These are phyloP conservation scores for Diplodus sargus DNA, from an alignment of 2,797 vertebrate species.

Conservation along the genomic window DNA sequence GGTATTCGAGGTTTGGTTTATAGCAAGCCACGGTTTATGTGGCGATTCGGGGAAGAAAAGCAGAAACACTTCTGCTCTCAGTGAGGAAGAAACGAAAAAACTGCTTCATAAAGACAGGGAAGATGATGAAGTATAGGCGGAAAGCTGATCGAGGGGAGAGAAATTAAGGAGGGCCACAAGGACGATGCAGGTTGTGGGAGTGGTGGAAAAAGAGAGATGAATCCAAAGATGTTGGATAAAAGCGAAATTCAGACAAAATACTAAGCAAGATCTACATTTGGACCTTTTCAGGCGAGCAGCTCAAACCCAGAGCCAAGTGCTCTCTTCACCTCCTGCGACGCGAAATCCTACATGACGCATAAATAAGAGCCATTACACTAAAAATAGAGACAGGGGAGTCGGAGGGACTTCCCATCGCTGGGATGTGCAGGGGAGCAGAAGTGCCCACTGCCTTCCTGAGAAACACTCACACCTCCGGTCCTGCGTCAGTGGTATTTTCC, in stretches of 20 bases:
- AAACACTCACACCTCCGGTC: slow-evolving; percentile 32
- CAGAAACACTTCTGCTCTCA: slow-evolving; percentile 20
- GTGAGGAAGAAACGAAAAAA: background rate
- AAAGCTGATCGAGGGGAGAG: background rate
- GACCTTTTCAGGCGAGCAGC: slow-evolving; percentile 1
- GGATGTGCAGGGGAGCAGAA: slow-evolving; percentile 53
- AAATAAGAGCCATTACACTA: slow-evolving; percentile 56
- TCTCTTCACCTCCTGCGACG: background rate
- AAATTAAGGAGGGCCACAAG: background rate
- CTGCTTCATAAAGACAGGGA: background rate
- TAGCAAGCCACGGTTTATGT: slow-evolving; percentile 27
- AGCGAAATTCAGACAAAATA: slow-evolving; percentile 25
- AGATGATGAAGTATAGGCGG: slow-evolving; percentile 4
- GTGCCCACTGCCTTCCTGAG: slow-evolving; percentile 72
- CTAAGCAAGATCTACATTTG: slow-evolving; percentile 6
- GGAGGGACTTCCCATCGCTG: slow-evolving; percentile 62
- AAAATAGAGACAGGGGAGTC: slow-evolving; percentile 63
- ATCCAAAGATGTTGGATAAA: slow-evolving; percentile 11
- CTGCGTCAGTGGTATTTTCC: slow-evolving; percentile 71
- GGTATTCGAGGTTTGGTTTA: slow-evolving; percentile 56
- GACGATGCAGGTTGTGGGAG: slow-evolving; percentile 6
- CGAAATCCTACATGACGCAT: slow-evolving; percentile 26
- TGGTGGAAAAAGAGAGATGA: slow-evolving; percentile 9
- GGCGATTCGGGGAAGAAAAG: slow-evolving; percentile 27
- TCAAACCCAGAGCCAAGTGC: background rate